Conservation (phyloP, 2,888 invertebrate genomes). For the Caenorhabditis sulstoni region DNA sequence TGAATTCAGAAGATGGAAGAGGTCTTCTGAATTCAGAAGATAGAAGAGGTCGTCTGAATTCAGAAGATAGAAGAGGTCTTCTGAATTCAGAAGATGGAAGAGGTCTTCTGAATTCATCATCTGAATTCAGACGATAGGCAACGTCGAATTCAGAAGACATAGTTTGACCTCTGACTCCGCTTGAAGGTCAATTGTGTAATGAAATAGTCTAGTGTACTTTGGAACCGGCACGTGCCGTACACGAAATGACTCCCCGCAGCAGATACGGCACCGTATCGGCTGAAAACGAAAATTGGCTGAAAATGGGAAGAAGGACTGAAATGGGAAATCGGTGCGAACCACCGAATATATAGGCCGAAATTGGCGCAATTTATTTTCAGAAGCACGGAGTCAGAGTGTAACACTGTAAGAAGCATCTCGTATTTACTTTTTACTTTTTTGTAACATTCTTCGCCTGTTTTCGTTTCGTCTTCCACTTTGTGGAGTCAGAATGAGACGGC, state of each 20-base stretch:
- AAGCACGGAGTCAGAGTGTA: conserved; percentile 15
- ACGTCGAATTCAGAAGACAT: neutral
- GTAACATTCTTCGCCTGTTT: conserved; percentile 51
- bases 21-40: too few species aligned
- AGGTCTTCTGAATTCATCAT: too few species aligned
- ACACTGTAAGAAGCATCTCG: conserved; percentile 19
- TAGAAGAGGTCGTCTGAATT: too few species aligned
- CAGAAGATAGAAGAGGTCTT: too few species aligned
- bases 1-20: too few species aligned
- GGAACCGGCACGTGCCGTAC: neutral
- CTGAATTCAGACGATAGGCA: too few species aligned
- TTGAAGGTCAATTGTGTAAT: neutral
- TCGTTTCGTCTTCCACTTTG: conserved; percentile 1
- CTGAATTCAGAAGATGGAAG: too few species aligned
- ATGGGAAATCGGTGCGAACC: conserved; percentile 3
- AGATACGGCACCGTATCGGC: too few species aligned
- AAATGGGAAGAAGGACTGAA: neutral
- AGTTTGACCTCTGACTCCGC: conserved; percentile 35
- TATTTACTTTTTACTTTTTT: conserved; percentile 31
- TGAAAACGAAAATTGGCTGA: neutral
- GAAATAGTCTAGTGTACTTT: conserved; percentile 31
- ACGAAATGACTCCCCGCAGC: too few species aligned
- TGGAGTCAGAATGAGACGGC: neutral
- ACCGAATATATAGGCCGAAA: conserved; percentile 49
- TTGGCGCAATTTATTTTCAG: conserved; percentile 44